A percentile compares a stretch with the other conserved stretches of the same genome.
phyloP scores from a whole-genome alignment of 2,113 vertebrate genomes.

The Mesocricetus auratus region DNA sequence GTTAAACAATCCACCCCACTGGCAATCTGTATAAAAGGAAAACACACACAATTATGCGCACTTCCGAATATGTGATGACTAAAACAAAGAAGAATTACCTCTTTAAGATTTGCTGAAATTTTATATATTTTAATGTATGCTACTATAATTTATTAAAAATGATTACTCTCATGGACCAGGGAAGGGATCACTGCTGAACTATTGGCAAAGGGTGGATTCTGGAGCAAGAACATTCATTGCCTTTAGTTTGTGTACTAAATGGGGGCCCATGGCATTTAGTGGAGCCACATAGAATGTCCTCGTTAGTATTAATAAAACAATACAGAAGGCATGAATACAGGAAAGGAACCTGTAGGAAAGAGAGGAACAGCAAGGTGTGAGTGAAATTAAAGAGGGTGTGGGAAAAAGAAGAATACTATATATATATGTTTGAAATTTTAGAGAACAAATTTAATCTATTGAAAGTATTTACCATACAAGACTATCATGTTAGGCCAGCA shows the following conservation, averaged over 20 bases:
- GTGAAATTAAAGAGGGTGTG: neutral
- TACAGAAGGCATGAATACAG: neutral
- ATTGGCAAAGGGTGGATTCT: neutral
- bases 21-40: neutral
- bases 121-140: neutral
- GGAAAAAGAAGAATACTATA: too few species aligned
- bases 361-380: neutral
- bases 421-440: neutral
- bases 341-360: neutral
- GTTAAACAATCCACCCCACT: neutral
- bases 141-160: neutral
- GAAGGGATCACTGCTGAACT: neutral
- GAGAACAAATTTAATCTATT: neutral
- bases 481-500: neutral
- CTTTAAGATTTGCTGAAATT: neutral
- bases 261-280: too few species aligned
- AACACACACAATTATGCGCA: neutral
- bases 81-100: neutral
- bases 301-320: neutral
- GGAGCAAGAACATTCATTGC: too few species aligned
- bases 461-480: neutral
- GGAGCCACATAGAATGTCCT: neutral
- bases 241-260: neutral
- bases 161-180: neutral
- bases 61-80: neutral